Evolutionary conservation across 2,888 invertebrate species (phyloP).

Genomic region (Ectobius pallidus): DNA sequence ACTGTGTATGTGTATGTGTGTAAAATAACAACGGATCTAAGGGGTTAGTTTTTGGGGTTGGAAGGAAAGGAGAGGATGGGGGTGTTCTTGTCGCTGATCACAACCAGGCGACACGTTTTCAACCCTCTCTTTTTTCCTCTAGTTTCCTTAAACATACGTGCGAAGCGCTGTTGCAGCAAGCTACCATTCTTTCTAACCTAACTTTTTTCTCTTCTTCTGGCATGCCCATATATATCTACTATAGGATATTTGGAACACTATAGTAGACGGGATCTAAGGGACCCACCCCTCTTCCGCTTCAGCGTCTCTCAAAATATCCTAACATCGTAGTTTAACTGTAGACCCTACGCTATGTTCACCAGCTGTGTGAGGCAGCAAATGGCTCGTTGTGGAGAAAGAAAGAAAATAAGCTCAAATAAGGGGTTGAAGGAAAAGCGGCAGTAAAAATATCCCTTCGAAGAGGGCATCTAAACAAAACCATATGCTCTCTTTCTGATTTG

Average conservation of each 20-base stretch:
- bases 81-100: slow-evolving; percentile 21
- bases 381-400: slow-evolving; percentile 15
- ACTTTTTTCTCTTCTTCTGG: background rate
- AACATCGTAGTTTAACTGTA: slow-evolving; percentile 36
- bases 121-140: background rate
- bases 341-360: background rate
- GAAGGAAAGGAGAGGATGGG: background rate
- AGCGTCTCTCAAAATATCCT: slow-evolving; percentile 33
- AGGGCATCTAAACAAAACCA: background rate
- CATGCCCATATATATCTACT: background rate
- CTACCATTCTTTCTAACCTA: background rate
- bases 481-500: slow-evolving; percentile 22
- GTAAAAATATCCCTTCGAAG: slow-evolving; percentile 1
- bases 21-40: background rate
- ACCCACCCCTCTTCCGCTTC: background rate
- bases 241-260: slow-evolving; percentile 7
- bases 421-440: background rate
- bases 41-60: background rate
- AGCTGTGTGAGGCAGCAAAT: slow-evolving; percentile 14
- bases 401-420: too few relatives aligned
- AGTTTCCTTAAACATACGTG: background rate
- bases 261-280: background rate
- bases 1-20: background rate
- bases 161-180: too few relatives aligned
- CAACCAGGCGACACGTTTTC: slow-evolving; percentile 22